Evolutionary conservation across 2,113 vertebrate genomes (phyloP).

Genomic region (Colius striatus): DNA sequence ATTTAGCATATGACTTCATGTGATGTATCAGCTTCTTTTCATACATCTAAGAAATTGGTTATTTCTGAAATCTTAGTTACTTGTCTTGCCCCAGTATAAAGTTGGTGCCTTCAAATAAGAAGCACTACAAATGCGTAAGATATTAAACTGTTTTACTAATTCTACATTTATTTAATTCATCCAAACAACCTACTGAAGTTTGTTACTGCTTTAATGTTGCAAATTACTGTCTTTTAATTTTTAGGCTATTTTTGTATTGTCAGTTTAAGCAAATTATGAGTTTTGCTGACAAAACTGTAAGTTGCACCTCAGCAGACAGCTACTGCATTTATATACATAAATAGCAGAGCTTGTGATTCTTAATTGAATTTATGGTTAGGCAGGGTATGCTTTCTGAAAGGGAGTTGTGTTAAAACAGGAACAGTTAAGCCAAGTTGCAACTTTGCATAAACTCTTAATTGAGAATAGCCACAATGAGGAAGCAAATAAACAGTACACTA

Average conservation of each 20-base stretch:
- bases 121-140: background rate
- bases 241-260: background rate
- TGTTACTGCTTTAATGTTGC: background rate
- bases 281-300: background rate
- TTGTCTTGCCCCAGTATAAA: background rate
- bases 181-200: background rate
- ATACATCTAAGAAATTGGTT: background rate
- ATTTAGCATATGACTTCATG: background rate
- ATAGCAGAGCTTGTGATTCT: background rate
- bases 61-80: background rate
- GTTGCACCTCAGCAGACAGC: background rate
- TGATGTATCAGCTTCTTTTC: background rate
- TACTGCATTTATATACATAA: background rate
- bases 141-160: background rate
- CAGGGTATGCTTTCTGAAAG: background rate
- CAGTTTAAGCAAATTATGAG: background rate
- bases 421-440: background rate
- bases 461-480: background rate
- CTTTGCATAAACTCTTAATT: background rate
- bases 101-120: background rate
- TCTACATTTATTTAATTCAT: background rate
- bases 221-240: background rate
- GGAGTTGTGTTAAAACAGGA: background rate
- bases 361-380: background rate
- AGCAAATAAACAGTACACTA: background rate